Percentiles rank a stretch among this genome's conserved stretches.
These are phyloP conservation scores for Chlorodrepanis virens DNA, from an alignment of 2,113 vertebrate species.

Conservation along the genomic window DNA sequence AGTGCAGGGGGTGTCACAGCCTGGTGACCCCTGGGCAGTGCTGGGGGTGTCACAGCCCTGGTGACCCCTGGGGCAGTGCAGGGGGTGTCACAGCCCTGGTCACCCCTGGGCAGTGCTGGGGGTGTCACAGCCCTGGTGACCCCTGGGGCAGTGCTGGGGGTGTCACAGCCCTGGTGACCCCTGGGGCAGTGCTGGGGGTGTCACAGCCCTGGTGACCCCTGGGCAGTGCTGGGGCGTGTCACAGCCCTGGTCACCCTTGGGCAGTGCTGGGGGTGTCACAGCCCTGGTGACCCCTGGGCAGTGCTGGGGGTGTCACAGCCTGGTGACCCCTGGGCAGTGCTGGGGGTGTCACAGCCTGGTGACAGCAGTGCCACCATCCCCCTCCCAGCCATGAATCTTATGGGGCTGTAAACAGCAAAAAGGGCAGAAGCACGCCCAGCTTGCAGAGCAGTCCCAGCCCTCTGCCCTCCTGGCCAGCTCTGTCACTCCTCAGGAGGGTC, in stretches of 20 bases:
- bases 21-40: slow-evolving; percentile 33
- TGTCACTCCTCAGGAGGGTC: not conserved
- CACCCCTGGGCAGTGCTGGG: not conserved
- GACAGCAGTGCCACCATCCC: not conserved
- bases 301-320: slow-evolving; percentile 22
- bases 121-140: too few species aligned
- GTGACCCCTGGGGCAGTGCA: slow-evolving; percentile 63
- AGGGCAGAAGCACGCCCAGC: not conserved
- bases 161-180: too few species aligned
- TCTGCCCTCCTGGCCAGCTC: not conserved
- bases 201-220: slow-evolving; percentile 59
- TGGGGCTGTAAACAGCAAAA: slow-evolving; percentile 28
- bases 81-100: slow-evolving; percentile 53
- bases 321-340: slow-evolving; percentile 24
- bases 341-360: slow-evolving; percentile 25
- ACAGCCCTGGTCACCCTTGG: not conserved
- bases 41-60: slow-evolving; percentile 10
- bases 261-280: not conserved
- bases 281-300: not conserved
- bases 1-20: not conserved
- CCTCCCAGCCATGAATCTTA: slow-evolving; percentile 62
- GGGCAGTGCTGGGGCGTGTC: slow-evolving; percentile 61
- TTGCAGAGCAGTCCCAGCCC: not conserved
- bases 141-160: slow-evolving; percentile 40
- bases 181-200: slow-evolving; percentile 34